These are phyloP conservation scores for Oncorhynchus keta DNA, from an alignment of 2,113 vertebrate species.

Conservation along the genomic window DNA sequence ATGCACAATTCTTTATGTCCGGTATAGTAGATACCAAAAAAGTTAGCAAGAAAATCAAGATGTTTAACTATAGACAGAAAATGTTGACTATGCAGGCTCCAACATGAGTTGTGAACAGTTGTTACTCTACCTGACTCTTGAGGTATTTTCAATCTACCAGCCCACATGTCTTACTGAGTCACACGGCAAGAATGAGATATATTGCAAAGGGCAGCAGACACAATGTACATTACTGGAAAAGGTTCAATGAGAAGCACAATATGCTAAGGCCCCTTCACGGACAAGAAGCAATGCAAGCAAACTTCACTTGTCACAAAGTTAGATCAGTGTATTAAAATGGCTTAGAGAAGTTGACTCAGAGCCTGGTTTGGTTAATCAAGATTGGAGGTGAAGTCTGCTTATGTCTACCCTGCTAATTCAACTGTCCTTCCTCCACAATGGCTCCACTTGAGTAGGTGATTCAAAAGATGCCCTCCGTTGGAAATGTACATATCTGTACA, in stretches of 20 bases:
- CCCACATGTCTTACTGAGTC: neutral
- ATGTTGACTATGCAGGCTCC: neutral
- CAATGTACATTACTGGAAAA: neutral
- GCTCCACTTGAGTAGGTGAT: no score
- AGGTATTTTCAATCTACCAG: neutral
- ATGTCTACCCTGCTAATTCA: neutral
- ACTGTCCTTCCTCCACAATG: neutral
- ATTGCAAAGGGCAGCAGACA: neutral
- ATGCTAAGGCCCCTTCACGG: neutral
- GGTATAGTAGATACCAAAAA: conserved; percentile 47
- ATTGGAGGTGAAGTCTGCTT: neutral
- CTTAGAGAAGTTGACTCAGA: neutral
- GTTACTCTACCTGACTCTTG: neutral
- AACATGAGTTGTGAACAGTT: neutral
- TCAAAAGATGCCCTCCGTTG: neutral
- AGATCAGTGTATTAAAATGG: neutral
- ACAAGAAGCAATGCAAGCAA: neutral
- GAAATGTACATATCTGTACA: neutral
- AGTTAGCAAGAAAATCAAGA: conserved; percentile 17
- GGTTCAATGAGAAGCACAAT: neutral
- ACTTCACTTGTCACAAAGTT: neutral
- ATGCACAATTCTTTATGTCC: conserved; percentile 12
- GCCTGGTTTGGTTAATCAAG: neutral
- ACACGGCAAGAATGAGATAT: neutral
- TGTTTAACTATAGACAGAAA: neutral